Conservation (phyloP, 2,888 invertebrate species). For the Leuctra nigra region DNA sequence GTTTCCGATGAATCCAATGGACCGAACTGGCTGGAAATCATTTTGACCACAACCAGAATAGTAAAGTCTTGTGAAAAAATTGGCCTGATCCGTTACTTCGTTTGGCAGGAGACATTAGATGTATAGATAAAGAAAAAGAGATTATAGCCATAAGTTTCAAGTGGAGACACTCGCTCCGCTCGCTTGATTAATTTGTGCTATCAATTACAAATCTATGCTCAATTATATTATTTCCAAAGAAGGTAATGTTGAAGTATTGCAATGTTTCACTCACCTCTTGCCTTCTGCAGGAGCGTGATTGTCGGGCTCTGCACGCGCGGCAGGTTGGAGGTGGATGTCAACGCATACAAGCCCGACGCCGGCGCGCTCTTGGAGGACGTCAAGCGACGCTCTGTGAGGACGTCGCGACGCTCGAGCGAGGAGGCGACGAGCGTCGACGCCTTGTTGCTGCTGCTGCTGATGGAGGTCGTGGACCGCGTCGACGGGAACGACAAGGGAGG, state of each 20-base stretch:
- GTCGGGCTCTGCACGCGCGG: constrained; percentile 82
- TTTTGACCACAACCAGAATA: no score
- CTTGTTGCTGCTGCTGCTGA: constrained; percentile 18
- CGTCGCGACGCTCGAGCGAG: constrained; percentile 42
- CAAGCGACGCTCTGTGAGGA: constrained; percentile 32
- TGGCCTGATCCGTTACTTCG: no score
- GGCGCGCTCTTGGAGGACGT: constrained; percentile 37
- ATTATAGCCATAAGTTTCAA: no score
- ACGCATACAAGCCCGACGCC: constrained; percentile 49
- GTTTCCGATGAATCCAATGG: no score
- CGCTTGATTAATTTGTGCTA: no score
- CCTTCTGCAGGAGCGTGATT: constrained; percentile 79
- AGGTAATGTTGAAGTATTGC: background rate
- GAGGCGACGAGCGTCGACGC: constrained; percentile 34
- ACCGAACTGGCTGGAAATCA: no score
- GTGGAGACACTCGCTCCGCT: no score
- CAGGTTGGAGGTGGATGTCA: constrained; percentile 40
- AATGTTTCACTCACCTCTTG: constrained; percentile 59
- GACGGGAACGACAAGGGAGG: background rate
- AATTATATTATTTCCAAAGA: no score
- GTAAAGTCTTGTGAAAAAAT: no score
- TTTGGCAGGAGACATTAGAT: no score
- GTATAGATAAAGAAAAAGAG: no score
- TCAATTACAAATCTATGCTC: no score
- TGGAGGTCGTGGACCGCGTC: background rate